Percentiles rank a stretch among this genome's conserved stretches.
Conservation (phyloP, 2,113 vertebrate genomes). For the Solea senegalensis region DNA sequence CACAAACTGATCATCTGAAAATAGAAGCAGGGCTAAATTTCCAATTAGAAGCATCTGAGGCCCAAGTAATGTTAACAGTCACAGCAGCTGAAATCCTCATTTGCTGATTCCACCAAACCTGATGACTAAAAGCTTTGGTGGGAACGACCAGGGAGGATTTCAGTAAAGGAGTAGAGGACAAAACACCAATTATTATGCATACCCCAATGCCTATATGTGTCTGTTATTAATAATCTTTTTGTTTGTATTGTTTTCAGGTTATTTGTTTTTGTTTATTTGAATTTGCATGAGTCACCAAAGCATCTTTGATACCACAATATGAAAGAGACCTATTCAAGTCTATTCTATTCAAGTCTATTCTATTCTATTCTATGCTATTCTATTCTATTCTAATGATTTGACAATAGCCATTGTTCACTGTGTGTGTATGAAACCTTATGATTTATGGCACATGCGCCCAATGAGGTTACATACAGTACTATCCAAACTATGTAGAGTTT, state of each 20-base stretch:
- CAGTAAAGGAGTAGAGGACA: neutral
- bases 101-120: neutral
- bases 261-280: no score
- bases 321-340: no score
- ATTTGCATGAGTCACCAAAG: no score
- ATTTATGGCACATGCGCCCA: constrained; percentile 60
- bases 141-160: neutral
- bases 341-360: no score
- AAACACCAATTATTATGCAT: neutral
- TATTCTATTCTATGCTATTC: no score
- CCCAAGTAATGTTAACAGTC: neutral
- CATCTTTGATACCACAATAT: no score
- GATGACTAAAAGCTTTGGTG: neutral
- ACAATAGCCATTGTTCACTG: neutral
- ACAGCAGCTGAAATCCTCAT: neutral
- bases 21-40: neutral
- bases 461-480: constrained; percentile 59
- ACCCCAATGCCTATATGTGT: no score
- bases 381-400: no score
- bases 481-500: constrained; percentile 34
- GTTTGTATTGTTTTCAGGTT: no score
- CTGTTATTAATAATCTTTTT: no score
- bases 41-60: neutral
- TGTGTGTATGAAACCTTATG: constrained; percentile 38
- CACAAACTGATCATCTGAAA: neutral